Evolutionary conservation across 1,140 invertebrate species (phyloP), one percentile per base, ranked within the genome.

Genomic region (Aphis gossypii): DNA sequence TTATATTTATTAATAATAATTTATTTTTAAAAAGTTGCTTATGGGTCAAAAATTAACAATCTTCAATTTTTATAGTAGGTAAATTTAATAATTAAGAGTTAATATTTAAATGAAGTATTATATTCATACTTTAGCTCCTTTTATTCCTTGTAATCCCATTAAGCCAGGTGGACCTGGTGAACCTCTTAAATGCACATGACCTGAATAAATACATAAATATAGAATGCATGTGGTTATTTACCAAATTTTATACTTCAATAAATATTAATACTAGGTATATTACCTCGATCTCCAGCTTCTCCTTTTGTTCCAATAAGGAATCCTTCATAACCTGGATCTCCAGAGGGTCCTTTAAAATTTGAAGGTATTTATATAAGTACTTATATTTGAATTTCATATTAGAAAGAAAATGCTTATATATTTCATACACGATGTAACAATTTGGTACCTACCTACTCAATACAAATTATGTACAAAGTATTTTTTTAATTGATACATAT

Each of bases 261-360:
- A 88, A 21, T 3, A 54, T 54, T 56, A 54, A 38, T 90, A 54
- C 44, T 9, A 86, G 9, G 14, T 51, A 56, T 54, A 51, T 30
- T 56, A 93, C 92, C 92, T 86, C 25, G n/a, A 44, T 93, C 92
- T 86, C 92, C 92, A 38, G 25, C 30, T 41, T 93, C 92, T 93
- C 92, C 92, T 86, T 93, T 93, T 84, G 92, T 93, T 54, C 46
- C 92, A 41, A 93, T 38, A 25, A 56, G 54, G 54, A 54, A 94
- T 76, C 96, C 96, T 25, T 95, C 95, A 76, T 95, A 90, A 30
- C 97, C 97, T 51, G 95, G 94, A n/a, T 94, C 94, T 56, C 94
- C 94, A 54, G 60, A 7, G 35, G 97, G 97, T 21, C 97, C 97
- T 94, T 96, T 97, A 96, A 51, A 95, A 94, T 84, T 48, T 38